A percentile compares a stretch with the other conserved stretches of the same genome.
These are phyloP conservation scores for Cerastoderma edule DNA, from an alignment of 2,888 invertebrate genomes.

Conservation along the genomic window DNA sequence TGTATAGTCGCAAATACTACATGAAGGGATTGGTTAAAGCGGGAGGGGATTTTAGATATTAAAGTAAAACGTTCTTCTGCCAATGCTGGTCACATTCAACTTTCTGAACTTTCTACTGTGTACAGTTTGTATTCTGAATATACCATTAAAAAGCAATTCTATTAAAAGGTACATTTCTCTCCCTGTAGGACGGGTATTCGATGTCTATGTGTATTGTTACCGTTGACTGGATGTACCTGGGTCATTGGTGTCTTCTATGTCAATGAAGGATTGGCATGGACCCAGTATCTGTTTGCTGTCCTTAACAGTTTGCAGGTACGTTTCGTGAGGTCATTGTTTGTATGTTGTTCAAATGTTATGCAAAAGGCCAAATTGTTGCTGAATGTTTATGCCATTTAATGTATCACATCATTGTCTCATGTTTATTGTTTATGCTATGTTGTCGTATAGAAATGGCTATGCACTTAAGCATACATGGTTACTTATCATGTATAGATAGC, in stretches of 20 bases:
- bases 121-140: too few relatives aligned
- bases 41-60: too few relatives aligned
- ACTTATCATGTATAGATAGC: background rate
- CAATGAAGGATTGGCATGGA: constrained; percentile 36
- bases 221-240: constrained; percentile 43
- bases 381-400: background rate
- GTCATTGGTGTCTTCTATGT: constrained; percentile 43
- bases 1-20: too few relatives aligned
- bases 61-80: too few relatives aligned
- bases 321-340: background rate
- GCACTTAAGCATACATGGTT: background rate
- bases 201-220: constrained; percentile 41
- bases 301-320: constrained; percentile 41
- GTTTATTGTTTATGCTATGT: background rate
- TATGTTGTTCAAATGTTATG: background rate
- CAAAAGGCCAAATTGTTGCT: background rate
- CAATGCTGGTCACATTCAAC: too few relatives aligned
- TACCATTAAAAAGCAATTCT: background rate
- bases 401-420: background rate
- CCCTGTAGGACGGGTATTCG: constrained; percentile 34
- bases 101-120: too few relatives aligned
- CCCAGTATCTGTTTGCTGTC: constrained; percentile 43
- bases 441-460: background rate
- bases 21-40: too few relatives aligned
- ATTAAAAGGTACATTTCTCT: background rate